Evolutionary conservation across 1,140 invertebrate species (phyloP).

Genomic region (Drosophila navojoa): DNA sequence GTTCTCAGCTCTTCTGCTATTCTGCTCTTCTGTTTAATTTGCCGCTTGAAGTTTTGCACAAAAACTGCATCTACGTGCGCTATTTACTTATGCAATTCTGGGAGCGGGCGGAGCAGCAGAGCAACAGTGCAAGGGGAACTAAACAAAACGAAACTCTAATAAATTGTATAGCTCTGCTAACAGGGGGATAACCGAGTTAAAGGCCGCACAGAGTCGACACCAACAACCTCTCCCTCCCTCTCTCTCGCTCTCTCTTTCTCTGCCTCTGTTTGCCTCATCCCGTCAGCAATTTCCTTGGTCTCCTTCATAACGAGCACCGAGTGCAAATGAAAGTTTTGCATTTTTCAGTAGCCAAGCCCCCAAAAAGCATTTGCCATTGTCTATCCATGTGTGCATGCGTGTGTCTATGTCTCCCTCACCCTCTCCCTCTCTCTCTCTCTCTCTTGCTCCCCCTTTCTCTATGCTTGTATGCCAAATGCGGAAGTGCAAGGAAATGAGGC

Average conservation of each 20-base stretch:
- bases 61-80: constrained; percentile 75
- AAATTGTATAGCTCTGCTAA: constrained; percentile 70
- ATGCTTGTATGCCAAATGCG: constrained; percentile 23
- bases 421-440: too few relatives aligned
- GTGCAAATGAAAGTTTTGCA: constrained; percentile 79
- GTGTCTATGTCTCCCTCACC: neutral
- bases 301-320: constrained; percentile 56
- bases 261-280: neutral
- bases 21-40: constrained; percentile 57
- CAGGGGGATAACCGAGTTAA: constrained; percentile 69
- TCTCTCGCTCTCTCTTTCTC: neutral
- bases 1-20: neutral
- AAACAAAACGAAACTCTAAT: constrained; percentile 68
- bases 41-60: constrained; percentile 45
- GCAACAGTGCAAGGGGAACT: constrained; percentile 5
- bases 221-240: neutral
- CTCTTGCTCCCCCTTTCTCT: neutral
- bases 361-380: constrained; percentile 65
- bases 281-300: neutral
- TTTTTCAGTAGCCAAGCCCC: constrained; percentile 64
- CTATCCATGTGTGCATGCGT: constrained; percentile 42
- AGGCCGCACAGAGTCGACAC: constrained; percentile 32
- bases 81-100: constrained; percentile 72
- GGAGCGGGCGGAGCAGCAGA: constrained; percentile 6
- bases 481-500: constrained; percentile 77